Evolutionary conservation across 2,797 vertebrate species (phyloP), one percentile per base, ranked within the genome.

Genomic region (Petrocephalus schoutedeni): DNA sequence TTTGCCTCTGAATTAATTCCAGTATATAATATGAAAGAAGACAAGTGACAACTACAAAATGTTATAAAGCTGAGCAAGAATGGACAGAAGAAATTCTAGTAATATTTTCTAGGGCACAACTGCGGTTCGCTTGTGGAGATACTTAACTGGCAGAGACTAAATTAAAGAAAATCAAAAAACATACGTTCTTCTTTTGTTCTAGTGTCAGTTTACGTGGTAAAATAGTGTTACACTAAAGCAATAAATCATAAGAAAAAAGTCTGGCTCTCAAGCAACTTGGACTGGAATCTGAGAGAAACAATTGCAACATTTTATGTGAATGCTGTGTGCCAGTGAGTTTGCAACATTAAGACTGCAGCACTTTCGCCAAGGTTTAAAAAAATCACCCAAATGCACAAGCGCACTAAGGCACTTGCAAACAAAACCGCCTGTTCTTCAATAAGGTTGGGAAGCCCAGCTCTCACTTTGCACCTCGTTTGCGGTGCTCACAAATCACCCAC

Each of bases 121-220:
- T 45, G 23, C 21, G 10, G 32, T 51, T 88, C n/a, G 32, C 14
- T 59, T 88, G n/a, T n/a, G 36, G 7, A 77, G 19, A 64, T 67
- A 64, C 67, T 64, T 36, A 86, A 51, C 45, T 84, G 49, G 58
- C 56, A 67, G 10, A 41, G 14, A 51, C 10, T 12, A 82, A 23
- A 53, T 4, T 53, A 56, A 77, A 87, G 56, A 36, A 53, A 19
- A 74, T 49, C 19, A 80, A 28, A 57, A 64, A 64, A 64, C 85
- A 86, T 49, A 61, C 19, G 85, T 28, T 86, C 85, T 21, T 59
- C 53, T 86, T 86, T 23, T 88, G 71, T 51, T 61, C 41, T 87
- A 77, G 77, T n/a, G 41, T 23, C n/a, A 49, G 77, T 83, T 51
- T 58, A 28, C 74, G 49, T 61, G 74, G 54, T 23, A 59, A 58